Evolutionary conservation across 2,888 invertebrate species (phyloP).

Genomic region (Drymonia ruficornis): DNA sequence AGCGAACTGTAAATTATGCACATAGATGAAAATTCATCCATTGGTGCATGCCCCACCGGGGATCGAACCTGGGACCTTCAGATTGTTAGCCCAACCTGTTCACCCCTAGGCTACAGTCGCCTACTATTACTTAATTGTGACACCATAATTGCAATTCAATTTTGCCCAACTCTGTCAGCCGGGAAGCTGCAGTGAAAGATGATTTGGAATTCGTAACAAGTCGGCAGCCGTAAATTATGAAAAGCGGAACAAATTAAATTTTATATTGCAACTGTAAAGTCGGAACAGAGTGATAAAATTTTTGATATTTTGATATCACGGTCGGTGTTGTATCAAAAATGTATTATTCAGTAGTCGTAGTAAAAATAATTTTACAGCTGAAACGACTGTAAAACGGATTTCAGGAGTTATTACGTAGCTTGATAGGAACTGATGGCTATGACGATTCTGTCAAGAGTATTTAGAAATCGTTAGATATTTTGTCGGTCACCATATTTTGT

Average conservation of each 20-base stretch:
- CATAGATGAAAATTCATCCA: no score
- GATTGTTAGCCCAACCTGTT: no score
- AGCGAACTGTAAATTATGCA: no score
- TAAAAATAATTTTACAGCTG: constrained; percentile 48
- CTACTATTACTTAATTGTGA: no score
- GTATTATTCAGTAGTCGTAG: constrained; percentile 45
- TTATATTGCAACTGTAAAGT: neutral
- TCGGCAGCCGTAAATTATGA: neutral
- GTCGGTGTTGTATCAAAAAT: constrained; percentile 34
- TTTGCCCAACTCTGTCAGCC: no score
- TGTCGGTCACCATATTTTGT: no score
- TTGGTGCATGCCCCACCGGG: no score
- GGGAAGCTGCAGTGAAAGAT: no score
- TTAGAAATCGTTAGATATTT: no score
- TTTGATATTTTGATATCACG: constrained; percentile 27
- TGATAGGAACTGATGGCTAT: constrained; percentile 5
- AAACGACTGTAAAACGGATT: constrained; percentile 32
- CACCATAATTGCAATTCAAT: no score
- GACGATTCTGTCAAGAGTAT: neutral
- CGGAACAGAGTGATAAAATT: constrained; percentile 28
- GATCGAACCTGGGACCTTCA: no score
- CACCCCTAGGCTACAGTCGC: no score
- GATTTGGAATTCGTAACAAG: neutral
- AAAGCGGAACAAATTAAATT: neutral
- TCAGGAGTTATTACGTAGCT: constrained; percentile 11